Base-by-base conservation (phyloP, 2,797 vertebrate genomes). In the Chelidonichthys spinosus region DNA sequence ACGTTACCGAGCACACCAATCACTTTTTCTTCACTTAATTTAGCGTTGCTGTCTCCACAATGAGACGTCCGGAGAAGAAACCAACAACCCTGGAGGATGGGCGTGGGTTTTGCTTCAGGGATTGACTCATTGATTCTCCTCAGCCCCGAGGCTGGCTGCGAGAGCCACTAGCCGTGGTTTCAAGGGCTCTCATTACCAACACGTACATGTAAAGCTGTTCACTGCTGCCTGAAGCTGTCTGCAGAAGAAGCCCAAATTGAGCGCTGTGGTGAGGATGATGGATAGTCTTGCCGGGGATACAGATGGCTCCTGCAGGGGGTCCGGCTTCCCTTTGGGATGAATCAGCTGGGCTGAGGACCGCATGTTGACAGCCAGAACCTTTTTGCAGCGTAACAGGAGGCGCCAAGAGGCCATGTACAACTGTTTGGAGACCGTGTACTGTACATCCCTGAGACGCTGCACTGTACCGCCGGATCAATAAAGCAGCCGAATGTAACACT, bases 231-330 rank as follows among this genome's bases (percentile, higher is more conserved):
- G 67, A 78, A 90, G 89, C 76, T 72, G 92, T 91, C 89, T 86
- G 82, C 69, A 82, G 80, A 73, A 82, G 85, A 89, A 75, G 62
- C 79, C 76, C 76, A 90, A 89, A 92, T 90, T 87, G 89, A 89
- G 78, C 74, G 25, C 88, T 75, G 76, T 76, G 52, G 89, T 73
- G 55, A 79, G 76, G 81, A 91, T 93, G 93, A 95, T 92, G 90
- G 87, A 94, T 91, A 84, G 89, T 74, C 88, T 89, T 87, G 90
- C 91, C 88, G 64, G n/a, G 76, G 88, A 89, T 89, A 90, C 90
- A 93, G 92, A 91, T 92, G 92, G 91, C 86, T 92, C 90, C 87
- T 87, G 78, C 76, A 89, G 88, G 90, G 90, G 88, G 85, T 81
- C 77, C 56, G 47, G 61, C 74, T 76, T 72, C 86, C 84, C 85